Base-by-base conservation (phyloP, 2,888 invertebrate species). In the Conistra vaccinii region DNA sequence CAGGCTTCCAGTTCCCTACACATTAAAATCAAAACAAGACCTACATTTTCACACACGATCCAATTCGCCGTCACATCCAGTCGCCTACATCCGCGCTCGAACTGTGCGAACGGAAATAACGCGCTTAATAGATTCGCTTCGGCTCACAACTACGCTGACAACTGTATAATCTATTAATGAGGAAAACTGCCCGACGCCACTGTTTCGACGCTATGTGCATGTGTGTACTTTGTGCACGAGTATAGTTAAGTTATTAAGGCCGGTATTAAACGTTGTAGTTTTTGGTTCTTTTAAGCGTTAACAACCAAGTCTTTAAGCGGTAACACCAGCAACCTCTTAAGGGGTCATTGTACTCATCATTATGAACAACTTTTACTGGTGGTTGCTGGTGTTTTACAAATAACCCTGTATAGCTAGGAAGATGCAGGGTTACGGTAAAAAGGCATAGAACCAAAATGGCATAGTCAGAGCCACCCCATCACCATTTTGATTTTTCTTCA, bases 81-180 rank as follows among this genome's bases (percentile, higher is more conserved):
- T 81, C 66, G 48, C 57, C 74, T 75, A 82, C 81, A 86, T 87
- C 89, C 73, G 39, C 57, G 88, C 51, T 75, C 78, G 90, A 80
- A 83, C 91, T 90, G 90, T 90, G 92, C 92, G 90, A 93, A 93
- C 95, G 96, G 95, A 96, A 95, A 96, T 96, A 96, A 95, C 93
- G 94, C 93, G 95, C 94, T 95, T 95, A 96, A 96, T 96, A 96
- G 96, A 96, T 96, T 96, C 95, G 95, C 95, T 90, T 91, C 94
- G 92, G 93, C 94, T 95, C 94, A 92, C 94, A 93, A 94, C 92
- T 91, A 90, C 92, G 92, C 94, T 95, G 96, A 95, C 96, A 95
- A 94, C 95, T 92, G 93, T 92, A 91, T 96, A 95, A 96, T 95
- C 95, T 94, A 95, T 96, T 96, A 96, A 96, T 94, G 94, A 93